Conservation (phyloP, 2,797 vertebrate species). For the Eulemur coronatus region DNA sequence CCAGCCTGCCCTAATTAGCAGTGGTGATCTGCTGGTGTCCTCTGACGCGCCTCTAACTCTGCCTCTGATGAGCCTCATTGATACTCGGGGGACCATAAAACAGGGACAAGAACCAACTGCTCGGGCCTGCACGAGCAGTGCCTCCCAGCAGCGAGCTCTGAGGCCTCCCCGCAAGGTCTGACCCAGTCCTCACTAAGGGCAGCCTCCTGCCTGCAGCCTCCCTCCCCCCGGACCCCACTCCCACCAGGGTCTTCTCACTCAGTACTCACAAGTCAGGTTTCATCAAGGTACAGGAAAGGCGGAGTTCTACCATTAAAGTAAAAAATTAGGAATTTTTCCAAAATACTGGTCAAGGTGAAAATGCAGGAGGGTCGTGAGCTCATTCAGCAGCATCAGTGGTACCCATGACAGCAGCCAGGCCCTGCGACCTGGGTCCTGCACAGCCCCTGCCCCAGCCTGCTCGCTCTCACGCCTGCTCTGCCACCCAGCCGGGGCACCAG, state of each 20-base stretch:
- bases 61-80: neutral
- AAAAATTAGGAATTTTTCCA: neutral
- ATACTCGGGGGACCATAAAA: neutral
- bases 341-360: neutral
- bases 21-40: neutral
- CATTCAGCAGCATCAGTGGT: neutral
- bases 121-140: neutral
- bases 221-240: neutral
- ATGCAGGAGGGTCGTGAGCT: neutral
- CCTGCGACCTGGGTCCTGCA: accelerated
- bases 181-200: neutral
- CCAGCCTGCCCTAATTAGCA: neutral
- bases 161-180: neutral
- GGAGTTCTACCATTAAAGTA: neutral
- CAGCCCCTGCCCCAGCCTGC: too few species aligned
- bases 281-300: neutral
- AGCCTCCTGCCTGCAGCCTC: accelerated
- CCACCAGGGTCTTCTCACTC: neutral
- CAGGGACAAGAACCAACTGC: neutral
- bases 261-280: neutral
- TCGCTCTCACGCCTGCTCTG: neutral
- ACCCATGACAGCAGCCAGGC: neutral
- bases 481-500: too few species aligned
- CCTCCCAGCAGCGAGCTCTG: neutral
- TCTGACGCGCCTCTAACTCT: neutral